These are phyloP conservation scores for Scaptodrosophila latifasciaeformis DNA, from an alignment of 2,888 invertebrate genomes.

Conservation along the genomic window DNA sequence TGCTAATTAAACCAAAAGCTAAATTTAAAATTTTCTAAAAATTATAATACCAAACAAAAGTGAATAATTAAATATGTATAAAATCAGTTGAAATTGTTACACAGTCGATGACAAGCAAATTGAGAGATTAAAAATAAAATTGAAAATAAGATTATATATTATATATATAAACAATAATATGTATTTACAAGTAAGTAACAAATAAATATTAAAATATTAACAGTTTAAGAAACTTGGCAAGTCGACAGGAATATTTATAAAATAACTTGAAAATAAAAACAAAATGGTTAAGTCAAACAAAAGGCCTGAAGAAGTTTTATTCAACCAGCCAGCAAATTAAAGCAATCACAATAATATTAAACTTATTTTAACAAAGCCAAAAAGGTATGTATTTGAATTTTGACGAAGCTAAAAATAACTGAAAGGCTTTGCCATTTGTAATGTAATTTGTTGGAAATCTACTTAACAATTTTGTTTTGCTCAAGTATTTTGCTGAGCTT, in stretches of 20 bases:
- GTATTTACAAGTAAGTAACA: constrained; percentile 17
- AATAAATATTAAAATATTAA: constrained; percentile 11
- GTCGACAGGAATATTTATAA: constrained; percentile 63
- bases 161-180: constrained; percentile 35
- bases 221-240: constrained; percentile 24
- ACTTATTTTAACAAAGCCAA: too few relatives aligned
- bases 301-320: neutral
- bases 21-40: neutral
- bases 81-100: neutral
- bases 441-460: neutral
- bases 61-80: neutral
- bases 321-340: neutral
- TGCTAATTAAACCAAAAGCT: constrained; percentile 24
- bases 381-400: too few relatives aligned
- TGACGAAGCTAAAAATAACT: too few relatives aligned
- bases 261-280: constrained; percentile 46
- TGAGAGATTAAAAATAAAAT: constrained; percentile 20
- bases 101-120: too few relatives aligned
- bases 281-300: constrained; percentile 38
- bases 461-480: too few relatives aligned
- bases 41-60: neutral
- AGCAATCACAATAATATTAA: neutral
- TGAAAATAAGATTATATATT: constrained; percentile 30
- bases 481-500: too few relatives aligned
- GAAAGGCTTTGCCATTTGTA: too few relatives aligned